These are phyloP conservation scores for Ceramica pisi DNA, from an alignment of 2,888 invertebrate species.

Conservation along the genomic window DNA sequence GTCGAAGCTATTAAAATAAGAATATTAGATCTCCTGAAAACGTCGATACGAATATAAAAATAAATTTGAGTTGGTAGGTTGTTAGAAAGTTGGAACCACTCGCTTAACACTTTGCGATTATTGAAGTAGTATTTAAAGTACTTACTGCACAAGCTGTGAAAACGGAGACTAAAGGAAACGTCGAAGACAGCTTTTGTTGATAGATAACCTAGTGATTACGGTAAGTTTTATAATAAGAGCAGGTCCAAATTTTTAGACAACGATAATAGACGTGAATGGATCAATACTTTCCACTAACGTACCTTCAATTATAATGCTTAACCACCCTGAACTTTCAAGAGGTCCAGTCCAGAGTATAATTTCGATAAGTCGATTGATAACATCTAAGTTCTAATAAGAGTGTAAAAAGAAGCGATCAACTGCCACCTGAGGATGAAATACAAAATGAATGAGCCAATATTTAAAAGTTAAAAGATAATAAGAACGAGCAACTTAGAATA, in stretches of 20 bases:
- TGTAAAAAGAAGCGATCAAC: constrained; percentile 18
- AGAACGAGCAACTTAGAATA: constrained; percentile 21
- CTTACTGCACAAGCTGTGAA: constrained; percentile 37
- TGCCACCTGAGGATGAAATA: background rate
- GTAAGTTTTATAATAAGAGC: constrained; percentile 20
- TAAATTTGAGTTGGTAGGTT: constrained; percentile 19
- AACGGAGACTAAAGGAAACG: constrained; percentile 20
- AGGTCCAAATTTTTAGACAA: constrained; percentile 16
- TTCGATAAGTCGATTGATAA: constrained; percentile 16
- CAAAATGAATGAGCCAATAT: constrained; percentile 30
- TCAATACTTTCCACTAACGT: constrained; percentile 37
- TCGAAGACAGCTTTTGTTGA: constrained; percentile 37
- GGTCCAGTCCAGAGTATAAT: constrained; percentile 18
- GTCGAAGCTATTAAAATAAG: constrained; percentile 19
- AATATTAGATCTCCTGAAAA: constrained; percentile 16
- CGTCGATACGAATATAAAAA: constrained; percentile 17
- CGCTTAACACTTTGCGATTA: constrained; percentile 42
- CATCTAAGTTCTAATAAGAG: constrained; percentile 24
- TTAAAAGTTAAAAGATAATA: constrained; percentile 19
- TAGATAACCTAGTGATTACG: constrained; percentile 15
- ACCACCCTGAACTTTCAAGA: constrained; percentile 20
- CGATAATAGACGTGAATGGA: constrained; percentile 30
- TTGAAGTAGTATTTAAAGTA: constrained; percentile 45
- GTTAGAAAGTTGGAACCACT: constrained; percentile 46
- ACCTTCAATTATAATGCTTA: constrained; percentile 33